Evolutionary conservation across 2,888 invertebrate genomes (phyloP), one percentile per base, ranked within the genome.

Genomic region (Stenotaenia linearis): DNA sequence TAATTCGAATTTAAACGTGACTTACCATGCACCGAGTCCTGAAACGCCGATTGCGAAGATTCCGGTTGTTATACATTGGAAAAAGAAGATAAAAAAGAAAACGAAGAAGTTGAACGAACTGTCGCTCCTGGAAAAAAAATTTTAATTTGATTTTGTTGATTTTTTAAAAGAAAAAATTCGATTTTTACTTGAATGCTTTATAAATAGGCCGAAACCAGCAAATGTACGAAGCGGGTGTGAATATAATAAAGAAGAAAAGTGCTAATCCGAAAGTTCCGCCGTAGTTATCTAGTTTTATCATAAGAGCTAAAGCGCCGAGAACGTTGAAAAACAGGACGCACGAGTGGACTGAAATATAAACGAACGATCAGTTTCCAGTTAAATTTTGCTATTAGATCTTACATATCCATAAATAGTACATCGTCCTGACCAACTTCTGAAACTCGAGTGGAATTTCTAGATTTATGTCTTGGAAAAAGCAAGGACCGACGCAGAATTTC

Each of bases 101-200:
- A 98, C 95, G 95, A 99, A 98, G 86, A 99, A 99, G 88, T 98
- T 99, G 90, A 99, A 97, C 2, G 98, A 98, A 83, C 97, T 98
- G 88, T 99, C 99, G 85, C 94, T 96, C 85, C 98, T 92, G 87
- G 78, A 87, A 85, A 82, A 82, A 81, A 82, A 81, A 78, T 81
- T 80, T n/a, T n/a, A n/a, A n/a, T n/a, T n/a, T n/a, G n/a, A n/a
- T n/a, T n/a, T n/a, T n/a, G n/a, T n/a, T n/a, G n/a, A n/a, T n/a
- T n/a, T n/a, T n/a, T n/a, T n/a, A n/a, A n/a, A n/a, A n/a, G n/a
- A n/a, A n/a, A n/a, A n/a, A n/a, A n/a, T n/a, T n/a, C n/a, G n/a
- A n/a, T 32, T 69, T 2, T 82, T 85, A 91, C 91, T 90, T 90
- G 90, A 99, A 98, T 82, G 98, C 99, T 89, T 98, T 98, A 89